Evolutionary conservation across 2,113 vertebrate species (phyloP).

Genomic region (Sakesphorus luctuosus): DNA sequence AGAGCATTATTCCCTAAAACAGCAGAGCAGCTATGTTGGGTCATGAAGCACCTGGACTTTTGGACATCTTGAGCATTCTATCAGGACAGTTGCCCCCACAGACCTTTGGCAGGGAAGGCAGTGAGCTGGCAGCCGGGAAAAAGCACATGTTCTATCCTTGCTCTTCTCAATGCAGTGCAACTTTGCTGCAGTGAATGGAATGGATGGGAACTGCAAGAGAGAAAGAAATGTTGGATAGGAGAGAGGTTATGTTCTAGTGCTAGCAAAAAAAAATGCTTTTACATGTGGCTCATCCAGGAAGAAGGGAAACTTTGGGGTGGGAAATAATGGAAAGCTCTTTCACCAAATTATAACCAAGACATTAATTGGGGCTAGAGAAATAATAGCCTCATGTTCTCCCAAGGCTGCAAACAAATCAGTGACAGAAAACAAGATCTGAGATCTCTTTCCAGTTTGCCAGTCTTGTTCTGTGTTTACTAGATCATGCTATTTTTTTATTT

Average conservation of each 20-base stretch:
- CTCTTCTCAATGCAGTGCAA: neutral
- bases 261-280: neutral
- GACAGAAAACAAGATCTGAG: neutral
- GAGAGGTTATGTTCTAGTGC: neutral
- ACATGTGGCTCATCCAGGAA: neutral
- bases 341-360: neutral
- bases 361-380: neutral
- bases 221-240: neutral
- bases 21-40: neutral
- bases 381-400: neutral
- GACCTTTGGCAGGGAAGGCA: neutral
- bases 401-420: neutral
- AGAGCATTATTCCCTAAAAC: neutral
- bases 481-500: neutral
- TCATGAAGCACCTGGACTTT: neutral
- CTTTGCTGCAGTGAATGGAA: neutral
- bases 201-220: neutral
- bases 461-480: neutral
- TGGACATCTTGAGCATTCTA: neutral
- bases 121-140: neutral
- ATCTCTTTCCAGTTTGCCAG: neutral
- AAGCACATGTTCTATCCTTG: neutral
- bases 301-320: neutral
- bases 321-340: slow-evolving; percentile 10
- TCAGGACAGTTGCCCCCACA: neutral